Conservation (phyloP, 2,113 vertebrate genomes). For the Oreamnos americanus region DNA sequence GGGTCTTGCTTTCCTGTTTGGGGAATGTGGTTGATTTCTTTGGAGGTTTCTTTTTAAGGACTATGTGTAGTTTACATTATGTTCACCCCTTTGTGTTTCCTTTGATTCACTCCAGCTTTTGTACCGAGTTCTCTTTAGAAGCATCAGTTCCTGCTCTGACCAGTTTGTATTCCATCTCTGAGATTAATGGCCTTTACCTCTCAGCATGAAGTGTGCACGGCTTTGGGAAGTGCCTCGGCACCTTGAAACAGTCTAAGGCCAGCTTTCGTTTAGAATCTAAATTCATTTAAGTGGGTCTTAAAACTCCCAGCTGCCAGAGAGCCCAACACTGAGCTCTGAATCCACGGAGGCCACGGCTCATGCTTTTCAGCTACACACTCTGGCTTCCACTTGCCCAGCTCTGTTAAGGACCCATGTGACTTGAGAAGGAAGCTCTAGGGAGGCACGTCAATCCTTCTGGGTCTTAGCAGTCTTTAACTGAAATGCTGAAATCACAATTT, state of each 20-base stretch:
- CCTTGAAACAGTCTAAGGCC: constrained; percentile 34
- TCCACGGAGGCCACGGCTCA: not conserved
- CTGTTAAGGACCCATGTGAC: not conserved
- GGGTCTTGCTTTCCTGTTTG: not conserved
- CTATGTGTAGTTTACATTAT: constrained; percentile 55
- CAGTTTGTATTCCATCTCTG: not conserved
- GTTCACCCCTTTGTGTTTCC: constrained; percentile 23
- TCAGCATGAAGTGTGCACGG: constrained; percentile 38
- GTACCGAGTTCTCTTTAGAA: constrained; percentile 45
- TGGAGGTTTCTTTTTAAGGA: constrained; percentile 42
- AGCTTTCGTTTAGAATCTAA: constrained; percentile 49
- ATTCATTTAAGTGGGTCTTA: constrained; percentile 6
- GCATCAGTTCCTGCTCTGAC: not conserved
- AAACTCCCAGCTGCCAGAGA: constrained; percentile 42
- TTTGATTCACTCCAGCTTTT: constrained; percentile 66
- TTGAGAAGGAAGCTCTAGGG: not conserved
- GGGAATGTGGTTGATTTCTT: constrained; percentile 13
- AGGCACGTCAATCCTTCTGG: not conserved
- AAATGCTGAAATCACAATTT: not conserved
- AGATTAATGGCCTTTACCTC: constrained; percentile 58
- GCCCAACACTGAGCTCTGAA: constrained; percentile 1
- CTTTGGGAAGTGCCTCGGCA: constrained; percentile 57
- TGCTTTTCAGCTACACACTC: not conserved
- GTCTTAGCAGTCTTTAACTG: constrained; percentile 7
- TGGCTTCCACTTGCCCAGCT: not conserved